Base-by-base conservation (phyloP, 2,113 vertebrate species). In the Halichoeres trimaculatus region DNA sequence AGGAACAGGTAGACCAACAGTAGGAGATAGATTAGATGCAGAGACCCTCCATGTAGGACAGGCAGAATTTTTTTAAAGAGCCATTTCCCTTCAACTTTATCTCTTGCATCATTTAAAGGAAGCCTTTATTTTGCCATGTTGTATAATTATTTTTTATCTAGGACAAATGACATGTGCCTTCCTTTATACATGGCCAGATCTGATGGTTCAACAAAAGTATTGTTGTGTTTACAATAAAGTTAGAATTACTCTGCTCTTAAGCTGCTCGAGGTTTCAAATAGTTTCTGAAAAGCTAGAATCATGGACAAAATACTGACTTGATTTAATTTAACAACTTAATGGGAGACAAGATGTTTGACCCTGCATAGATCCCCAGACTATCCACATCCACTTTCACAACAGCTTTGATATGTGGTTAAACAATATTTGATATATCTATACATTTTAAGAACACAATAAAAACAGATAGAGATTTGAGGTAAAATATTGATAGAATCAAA, bases 301-400 rank as follows among this genome's bases (percentile, higher is more conserved):
- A 30, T 6, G 6, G 30, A 69, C 19, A 24, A 20, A 12, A 19
- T 54, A 41, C 17, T 65, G 8, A 22, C 14, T 75, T 36, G 45
- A 16, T 90, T 90, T 88, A 65, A 76, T 77, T 88, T 88, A 88
- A 69, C 64, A 85, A 69, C 56, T 80, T 75, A 63, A 76, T 79
- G 84, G 81, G 81, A 91, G 90, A 86, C 83, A 87, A 88, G 67
- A 87, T 85, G 87, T 85, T 88, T 84, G 92, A 91, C 83, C 77
- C 87, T 85, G 88, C 74, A 64, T 71, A 78, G 79, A 87, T 74
- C 68, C 36, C 59, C 51, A 67, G 92, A 91, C 92, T 89, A 91
- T 91, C 88, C 91, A 91, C 71, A 58, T 74, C 68, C 50, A 61
- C 52, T 64, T 60, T 68, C 67, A 20, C 22, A 17, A 55, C 69